Evolutionary conservation across 53 echinoderm and acorn worm species (phyloP).

Genomic region (Zoroaster sp.): DNA sequence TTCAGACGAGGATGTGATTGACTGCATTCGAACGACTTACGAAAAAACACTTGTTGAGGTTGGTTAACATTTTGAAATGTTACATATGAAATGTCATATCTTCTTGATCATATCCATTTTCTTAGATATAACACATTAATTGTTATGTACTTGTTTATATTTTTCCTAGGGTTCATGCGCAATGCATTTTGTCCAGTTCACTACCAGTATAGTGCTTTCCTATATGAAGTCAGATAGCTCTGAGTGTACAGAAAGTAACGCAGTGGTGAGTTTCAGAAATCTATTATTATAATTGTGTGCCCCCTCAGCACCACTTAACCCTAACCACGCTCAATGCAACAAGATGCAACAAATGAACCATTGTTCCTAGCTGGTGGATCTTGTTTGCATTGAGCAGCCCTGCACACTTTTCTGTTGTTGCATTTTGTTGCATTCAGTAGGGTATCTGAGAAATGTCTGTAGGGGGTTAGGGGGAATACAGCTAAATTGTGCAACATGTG

Average conservation of each 20-base stretch:
- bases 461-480: no score
- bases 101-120: background rate
- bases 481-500: no score
- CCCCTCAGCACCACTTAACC: no score
- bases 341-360: no score
- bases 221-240: constrained; percentile 10
- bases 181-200: constrained; percentile 30
- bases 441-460: no score
- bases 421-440: no score
- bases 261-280: constrained; percentile 36
- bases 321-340: no score
- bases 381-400: no score
- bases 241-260: background rate
- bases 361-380: no score
- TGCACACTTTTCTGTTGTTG: no score
- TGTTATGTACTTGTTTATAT: background rate
- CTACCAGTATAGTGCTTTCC: constrained; percentile 33
- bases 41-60: constrained; percentile 7
- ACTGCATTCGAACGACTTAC: constrained; percentile 11
- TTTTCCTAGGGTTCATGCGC: constrained; percentile 2
- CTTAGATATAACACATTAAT: no score
- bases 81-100: background rate
- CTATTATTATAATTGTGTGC: no score
- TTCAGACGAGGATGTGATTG: constrained; percentile 30
- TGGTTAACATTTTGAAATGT: background rate